phyloP scores from a whole-genome alignment of 2,888 invertebrate genomes.

The Silvanus unidentatus region DNA sequence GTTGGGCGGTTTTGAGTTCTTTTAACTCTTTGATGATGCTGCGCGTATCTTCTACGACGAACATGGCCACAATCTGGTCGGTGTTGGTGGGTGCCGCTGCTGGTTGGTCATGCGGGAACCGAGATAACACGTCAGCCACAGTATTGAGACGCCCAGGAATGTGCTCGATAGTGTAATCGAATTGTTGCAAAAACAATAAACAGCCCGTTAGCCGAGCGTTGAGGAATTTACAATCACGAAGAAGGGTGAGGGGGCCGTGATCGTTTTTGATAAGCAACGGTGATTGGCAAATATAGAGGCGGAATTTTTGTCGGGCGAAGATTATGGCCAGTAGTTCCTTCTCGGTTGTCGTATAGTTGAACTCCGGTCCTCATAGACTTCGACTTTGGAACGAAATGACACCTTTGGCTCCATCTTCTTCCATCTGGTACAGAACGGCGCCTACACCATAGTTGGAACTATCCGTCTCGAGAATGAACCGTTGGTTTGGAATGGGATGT shows the following conservation, averaged over 20 bases:
- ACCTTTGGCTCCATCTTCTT: not conserved
- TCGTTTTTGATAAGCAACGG: not conserved
- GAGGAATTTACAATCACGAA: not conserved
- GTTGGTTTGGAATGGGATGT: not conserved
- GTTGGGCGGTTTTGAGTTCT: no score
- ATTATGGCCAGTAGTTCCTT: slow-evolving; percentile 5
- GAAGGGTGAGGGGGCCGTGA: not conserved
- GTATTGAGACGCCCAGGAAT: not conserved
- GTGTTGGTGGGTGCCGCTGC: no score
- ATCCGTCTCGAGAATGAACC: not conserved
- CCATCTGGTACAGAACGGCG: not conserved
- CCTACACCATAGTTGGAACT: slow-evolving; percentile 1
- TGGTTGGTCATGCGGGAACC: not conserved
- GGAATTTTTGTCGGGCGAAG: slow-evolving; percentile 4
- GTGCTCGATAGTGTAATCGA: not conserved
- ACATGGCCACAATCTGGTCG: not conserved
- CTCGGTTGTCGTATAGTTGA: slow-evolving; percentile 7
- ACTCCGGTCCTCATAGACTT: slow-evolving; percentile 5
- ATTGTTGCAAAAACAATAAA: slow-evolving; percentile 3
- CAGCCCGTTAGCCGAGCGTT: not conserved
- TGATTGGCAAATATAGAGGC: not conserved
- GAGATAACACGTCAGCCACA: not conserved
- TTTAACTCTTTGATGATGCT: no score
- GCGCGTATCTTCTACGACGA: not conserved
- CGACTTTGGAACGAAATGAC: slow-evolving; percentile 6